Percentiles rank a stretch among this genome's conserved stretches.
Evolutionary conservation across 2,888 invertebrate species (phyloP).

Genomic region (Arge pagana): DNA sequence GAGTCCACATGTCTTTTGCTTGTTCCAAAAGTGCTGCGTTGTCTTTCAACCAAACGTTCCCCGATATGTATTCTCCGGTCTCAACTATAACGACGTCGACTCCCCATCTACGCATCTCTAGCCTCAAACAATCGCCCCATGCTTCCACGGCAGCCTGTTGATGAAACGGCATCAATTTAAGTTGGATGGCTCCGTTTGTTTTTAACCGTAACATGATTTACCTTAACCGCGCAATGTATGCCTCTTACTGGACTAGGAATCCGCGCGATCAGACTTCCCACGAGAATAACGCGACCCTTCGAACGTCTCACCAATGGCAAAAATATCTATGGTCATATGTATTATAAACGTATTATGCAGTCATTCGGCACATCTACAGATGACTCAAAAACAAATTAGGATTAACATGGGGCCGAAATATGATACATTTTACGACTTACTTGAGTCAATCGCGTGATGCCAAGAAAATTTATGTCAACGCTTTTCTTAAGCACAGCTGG

Average conservation of each 20-base stretch:
- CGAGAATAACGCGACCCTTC: conserved; percentile 78
- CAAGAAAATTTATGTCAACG: conserved; percentile 78
- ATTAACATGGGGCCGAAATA: neutral
- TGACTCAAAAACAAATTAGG: neutral
- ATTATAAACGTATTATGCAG: neutral
- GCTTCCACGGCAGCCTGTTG: conserved; percentile 76
- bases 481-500: conserved; percentile 77
- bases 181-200: neutral
- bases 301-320: conserved; percentile 78
- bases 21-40: conserved; percentile 69
- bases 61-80: conserved; percentile 83
- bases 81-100: conserved; percentile 85
- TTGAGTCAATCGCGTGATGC: conserved; percentile 64
- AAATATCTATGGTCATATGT: conserved; percentile 69
- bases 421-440: conserved; percentile 35
- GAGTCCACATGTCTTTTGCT: conserved; percentile 83
- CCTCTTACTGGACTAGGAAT: conserved; percentile 81
- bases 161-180: neutral
- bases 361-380: neutral
- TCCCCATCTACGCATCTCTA: conserved; percentile 78
- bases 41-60: conserved; percentile 75
- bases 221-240: conserved; percentile 74
- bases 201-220: conserved; percentile 29
- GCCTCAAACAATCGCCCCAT: conserved; percentile 77
- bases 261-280: conserved; percentile 80